Base-by-base conservation (phyloP, 2,113 vertebrate genomes). In the Gobius niger region DNA sequence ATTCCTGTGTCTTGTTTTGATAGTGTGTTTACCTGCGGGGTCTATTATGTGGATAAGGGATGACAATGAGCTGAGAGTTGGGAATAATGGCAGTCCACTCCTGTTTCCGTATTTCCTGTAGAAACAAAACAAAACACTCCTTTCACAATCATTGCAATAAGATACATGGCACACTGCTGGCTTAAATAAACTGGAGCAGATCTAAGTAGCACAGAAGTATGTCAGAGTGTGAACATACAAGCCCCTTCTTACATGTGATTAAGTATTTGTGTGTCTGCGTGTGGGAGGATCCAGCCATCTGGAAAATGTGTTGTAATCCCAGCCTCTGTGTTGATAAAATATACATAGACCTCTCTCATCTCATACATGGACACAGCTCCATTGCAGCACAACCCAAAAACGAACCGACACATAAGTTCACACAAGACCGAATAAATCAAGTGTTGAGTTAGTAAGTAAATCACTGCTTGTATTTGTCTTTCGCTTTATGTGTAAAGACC, bases 81-180 rank as follows among this genome's bases (percentile, higher is more conserved):
- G 98, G 98, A 81, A 99, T 99, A 86, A 99, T 98, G 67, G 98
- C 97, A 1, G 96, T 99, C 98, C 98, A 99, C 75, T 99, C 98
- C 80, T 98, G 94, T 67, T 85, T 95, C 79, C 96, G 92, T 63
- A 93, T 14, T 9, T 92, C 86, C 98, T 99, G 84, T 41, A 91
- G 86, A 84, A 14, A 83, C 7, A 75, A 12, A 6, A 40, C 24
- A 40, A 1, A 57, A 14, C 11, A 57, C 12, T 40, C 24, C 24
- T 34, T 11, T 40, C 19, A 53, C 24, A 10, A 63, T 44, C 61
- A 15, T 60, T 44, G 47, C 34, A 49, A 53, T 60, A 5, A 34
- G 2, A 34, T 44, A 19, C 69, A 73, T 24, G 18, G 19, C 4
- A 40, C 40, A 40, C 67, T 81, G 53, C 70, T 61, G 40, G 74